A percentile compares a stretch with the other conserved stretches of the same genome.
These are phyloP conservation scores for Platysteira castanea DNA, from an alignment of 2,113 vertebrate genomes.

Conservation along the genomic window DNA sequence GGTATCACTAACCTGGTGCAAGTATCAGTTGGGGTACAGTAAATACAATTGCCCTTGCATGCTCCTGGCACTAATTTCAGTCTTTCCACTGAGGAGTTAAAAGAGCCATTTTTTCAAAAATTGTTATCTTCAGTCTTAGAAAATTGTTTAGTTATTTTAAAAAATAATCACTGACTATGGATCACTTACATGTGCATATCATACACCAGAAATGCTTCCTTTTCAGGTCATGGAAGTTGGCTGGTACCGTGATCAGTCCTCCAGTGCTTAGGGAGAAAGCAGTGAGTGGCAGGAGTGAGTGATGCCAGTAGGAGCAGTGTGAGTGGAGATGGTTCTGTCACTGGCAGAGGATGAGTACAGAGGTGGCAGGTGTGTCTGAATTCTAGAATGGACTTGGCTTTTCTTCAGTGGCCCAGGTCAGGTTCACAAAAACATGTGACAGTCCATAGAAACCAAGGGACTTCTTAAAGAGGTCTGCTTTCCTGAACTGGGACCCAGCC, in stretches of 20 bases:
- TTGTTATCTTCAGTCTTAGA: background rate
- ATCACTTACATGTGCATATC: accelerated
- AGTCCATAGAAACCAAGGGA: background rate
- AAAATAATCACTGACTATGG: background rate
- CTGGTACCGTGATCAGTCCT: background rate
- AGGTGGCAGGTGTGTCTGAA: background rate
- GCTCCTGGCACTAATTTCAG: background rate
- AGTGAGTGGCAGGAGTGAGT: background rate
- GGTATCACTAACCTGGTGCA: background rate
- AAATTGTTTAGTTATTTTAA: background rate
- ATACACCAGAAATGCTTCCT: background rate
- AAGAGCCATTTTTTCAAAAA: background rate
- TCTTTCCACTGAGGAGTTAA: background rate
- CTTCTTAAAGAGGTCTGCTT: background rate
- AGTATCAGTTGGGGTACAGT: background rate
- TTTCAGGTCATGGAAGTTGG: background rate
- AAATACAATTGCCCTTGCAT: background rate
- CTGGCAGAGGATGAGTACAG: background rate
- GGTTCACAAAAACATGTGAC: background rate
- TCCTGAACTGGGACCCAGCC: background rate
- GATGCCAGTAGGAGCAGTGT: background rate
- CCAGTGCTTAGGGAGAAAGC: background rate
- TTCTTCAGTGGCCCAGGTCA: background rate
- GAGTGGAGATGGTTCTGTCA: background rate
- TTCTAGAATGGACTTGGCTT: background rate